Base-by-base conservation (phyloP, 2,888 invertebrate species). In the Chymomyza procnemis region DNA sequence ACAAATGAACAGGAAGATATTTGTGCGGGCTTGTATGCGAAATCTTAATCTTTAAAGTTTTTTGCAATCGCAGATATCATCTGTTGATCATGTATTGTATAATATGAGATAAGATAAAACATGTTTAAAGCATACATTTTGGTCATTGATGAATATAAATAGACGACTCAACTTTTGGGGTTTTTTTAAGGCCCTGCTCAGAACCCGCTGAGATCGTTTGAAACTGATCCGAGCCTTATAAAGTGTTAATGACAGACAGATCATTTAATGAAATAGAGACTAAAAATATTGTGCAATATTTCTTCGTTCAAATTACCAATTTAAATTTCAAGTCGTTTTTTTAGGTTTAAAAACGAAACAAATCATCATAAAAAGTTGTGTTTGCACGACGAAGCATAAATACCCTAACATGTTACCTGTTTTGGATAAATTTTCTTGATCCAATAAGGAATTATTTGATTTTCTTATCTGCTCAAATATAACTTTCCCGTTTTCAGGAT, bases 171-270 rank as follows among this genome's bases (percentile, higher is more conserved):
- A 2, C 12, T 48, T 48, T 22, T 41, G 12, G 1, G 12, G 21
- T 4, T 14, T 47, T 6, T 18, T 14, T 22, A 60, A 62, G 22
- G 41, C 55, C 62, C 46, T 54, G 21, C 12, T 19, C 22, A 46
- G 52, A 61, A 62, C 41, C 18, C 9, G 52, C 55, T 62, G 30
- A n/a, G 41, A 41, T 41, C 34, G 34, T 12, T 41, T 34, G 4
- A 54, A 54, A 55, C 52, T 46, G 22, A 62, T 62, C 16, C 62
- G 34, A 62, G 55, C 6, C n/a, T 22, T 26, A 18, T 46, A 21
- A 22, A 50, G 48, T 46, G 16, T 55, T 21, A 62, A 62, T 41
- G 34, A 58, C n/a, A 55, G 46, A 22, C 2, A 61, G 4, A 26
- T 46, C 26, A 59, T 14, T 26, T 12, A 22, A 61, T 26, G 12